Evolutionary conservation across 2,888 invertebrate species (phyloP), one percentile per base, ranked within the genome.

Genomic region (Epiperipatus broadwayi): DNA sequence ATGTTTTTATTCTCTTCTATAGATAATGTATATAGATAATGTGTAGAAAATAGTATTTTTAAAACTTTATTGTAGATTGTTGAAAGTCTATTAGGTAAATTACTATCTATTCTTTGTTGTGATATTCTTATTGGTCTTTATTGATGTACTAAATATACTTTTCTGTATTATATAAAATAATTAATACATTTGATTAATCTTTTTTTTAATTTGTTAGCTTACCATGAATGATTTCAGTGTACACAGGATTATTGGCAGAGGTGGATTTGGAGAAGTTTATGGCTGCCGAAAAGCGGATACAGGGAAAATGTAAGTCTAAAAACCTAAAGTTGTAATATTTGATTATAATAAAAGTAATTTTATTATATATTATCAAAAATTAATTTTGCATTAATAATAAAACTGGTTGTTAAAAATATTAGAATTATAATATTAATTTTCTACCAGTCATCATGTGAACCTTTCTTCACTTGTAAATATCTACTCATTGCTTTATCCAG

Each of bases 201-300:
- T 21, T 31, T 37, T 45, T 47, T 43, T 41, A 45, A 44, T 46
- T 66, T 68, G n/a, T 35, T 63, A 84, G 78, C 69, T 97, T 63
- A 91, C 95, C 53, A 97, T 97, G 95, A 97, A 97, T 69, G 97
- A 99, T 73, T 99, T 99, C 69, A 93, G 91, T 64, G 95, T 99
- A 49, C 97, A 97, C 67, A 78, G 97, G 57, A 97, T 97, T 58
- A 97, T 97, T 55, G 97, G 97, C 18, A 71, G 97, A 49, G 97
- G 97, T 35, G 97, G 97, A 34, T 99, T 97, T 61, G 97, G 97
- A 35, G 97, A 97, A 66, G 67, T 67, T 41, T 97, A 97, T 64
- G 97, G 97, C 38, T 97, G 95, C 63, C 75, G 97, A 55, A 97
- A 97, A 63, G 93, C 95, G 43, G 97, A 97, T 64, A 95, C 95